Conservation (phyloP, 2,113 vertebrate species). For the Hiodon tergisus region DNA sequence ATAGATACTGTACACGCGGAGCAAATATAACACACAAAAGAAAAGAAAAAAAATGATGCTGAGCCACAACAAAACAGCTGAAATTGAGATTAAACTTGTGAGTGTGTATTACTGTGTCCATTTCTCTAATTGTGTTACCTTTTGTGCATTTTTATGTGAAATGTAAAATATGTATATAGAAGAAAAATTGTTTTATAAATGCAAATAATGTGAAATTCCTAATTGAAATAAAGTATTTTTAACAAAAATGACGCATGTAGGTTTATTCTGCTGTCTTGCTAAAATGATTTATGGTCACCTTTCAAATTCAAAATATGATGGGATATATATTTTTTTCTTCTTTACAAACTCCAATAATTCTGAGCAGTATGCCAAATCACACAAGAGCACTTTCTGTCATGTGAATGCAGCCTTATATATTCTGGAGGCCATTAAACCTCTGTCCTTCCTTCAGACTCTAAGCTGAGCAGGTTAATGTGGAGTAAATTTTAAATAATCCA, state of each 20-base stretch:
- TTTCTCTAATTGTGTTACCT: neutral
- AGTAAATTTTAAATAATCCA: too few relatives aligned
- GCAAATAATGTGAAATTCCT: conserved; percentile 35
- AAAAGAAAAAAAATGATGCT: too few relatives aligned
- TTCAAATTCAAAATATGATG: accelerated
- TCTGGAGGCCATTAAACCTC: too few relatives aligned
- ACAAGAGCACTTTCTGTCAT: too few relatives aligned
- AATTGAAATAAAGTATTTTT: conserved; percentile 44
- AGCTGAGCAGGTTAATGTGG: too few relatives aligned
- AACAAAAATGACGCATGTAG: conserved; percentile 7
- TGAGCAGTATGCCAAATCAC: too few relatives aligned
- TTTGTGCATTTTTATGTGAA: conserved; percentile 35
- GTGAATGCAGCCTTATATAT: too few relatives aligned
- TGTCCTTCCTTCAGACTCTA: too few relatives aligned
- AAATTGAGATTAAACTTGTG: conserved; percentile 18
- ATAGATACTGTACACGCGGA: too few relatives aligned
- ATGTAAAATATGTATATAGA: conserved; percentile 46
- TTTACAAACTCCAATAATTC: too few relatives aligned
- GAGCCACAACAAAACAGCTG: conserved; percentile 30
- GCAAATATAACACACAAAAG: neutral
- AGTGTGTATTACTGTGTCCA: conserved; percentile 31
- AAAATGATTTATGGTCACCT: neutral
- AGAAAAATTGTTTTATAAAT: conserved; percentile 37
- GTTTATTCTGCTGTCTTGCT: neutral
- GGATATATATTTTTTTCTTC: neutral